These are phyloP conservation scores for Trichonephila clavipes DNA, from an alignment of 1,140 invertebrate species.

Conservation along the genomic window DNA sequence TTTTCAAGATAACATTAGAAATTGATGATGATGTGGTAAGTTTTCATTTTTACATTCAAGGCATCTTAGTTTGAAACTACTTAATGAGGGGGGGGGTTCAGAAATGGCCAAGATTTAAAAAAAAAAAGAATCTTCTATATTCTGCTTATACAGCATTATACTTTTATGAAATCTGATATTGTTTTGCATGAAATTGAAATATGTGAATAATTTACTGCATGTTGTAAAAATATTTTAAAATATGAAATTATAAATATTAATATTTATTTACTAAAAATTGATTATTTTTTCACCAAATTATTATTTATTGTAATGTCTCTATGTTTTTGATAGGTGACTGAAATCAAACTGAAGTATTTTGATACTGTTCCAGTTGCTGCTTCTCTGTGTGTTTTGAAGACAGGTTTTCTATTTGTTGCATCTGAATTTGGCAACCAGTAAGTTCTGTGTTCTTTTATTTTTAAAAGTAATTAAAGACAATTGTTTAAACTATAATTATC, in stretches of 20 bases:
- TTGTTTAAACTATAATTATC: no score
- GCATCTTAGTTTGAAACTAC: background rate
- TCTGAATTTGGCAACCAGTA: constrained; percentile 99
- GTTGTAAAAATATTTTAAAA: background rate
- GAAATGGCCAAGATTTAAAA: no score
- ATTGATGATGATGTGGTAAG: constrained; percentile 95
- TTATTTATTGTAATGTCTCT: background rate
- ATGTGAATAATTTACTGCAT: no score
- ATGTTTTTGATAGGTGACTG: constrained; percentile 86
- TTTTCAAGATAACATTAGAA: constrained; percentile 99
- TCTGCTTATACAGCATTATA: no score
- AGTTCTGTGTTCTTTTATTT: constrained; percentile 82
- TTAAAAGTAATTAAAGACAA: background rate
- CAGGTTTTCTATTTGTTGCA: constrained; percentile 98
- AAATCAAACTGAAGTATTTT: constrained; percentile 99
- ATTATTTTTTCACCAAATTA: no score
- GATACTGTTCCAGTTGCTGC: constrained; percentile 98
- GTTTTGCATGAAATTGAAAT: no score
- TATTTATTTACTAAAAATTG: background rate
- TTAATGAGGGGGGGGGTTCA: background rate
- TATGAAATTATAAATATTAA: no score
- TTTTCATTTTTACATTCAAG: constrained; percentile 63
- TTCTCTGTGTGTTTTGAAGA: constrained; percentile 98
- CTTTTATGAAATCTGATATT: constrained; percentile 2
- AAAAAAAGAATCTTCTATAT: no score